A percentile compares a stretch with the other conserved stretches of the same genome.
These are phyloP conservation scores for Steinernema feltiae DNA, from an alignment of 1,140 invertebrate species.

Conservation along the genomic window DNA sequence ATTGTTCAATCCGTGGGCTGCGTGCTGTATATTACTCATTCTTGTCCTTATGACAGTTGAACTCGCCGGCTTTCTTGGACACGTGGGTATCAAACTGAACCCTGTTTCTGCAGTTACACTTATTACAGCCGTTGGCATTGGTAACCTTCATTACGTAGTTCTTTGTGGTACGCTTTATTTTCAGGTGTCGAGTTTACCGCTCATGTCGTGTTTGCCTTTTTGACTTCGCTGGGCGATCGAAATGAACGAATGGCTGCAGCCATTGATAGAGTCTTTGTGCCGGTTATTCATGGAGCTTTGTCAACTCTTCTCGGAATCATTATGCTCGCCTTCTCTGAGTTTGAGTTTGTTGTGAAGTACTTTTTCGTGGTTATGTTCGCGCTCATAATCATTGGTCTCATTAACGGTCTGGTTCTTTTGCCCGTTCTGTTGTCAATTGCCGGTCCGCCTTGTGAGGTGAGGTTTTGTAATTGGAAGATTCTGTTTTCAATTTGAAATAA, in stretches of 20 bases:
- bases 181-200: slow-evolving; percentile 74
- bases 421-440: slow-evolving; percentile 80
- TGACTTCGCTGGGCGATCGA: slow-evolving; percentile 76
- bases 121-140: slow-evolving; percentile 77
- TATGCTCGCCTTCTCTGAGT: slow-evolving; percentile 85
- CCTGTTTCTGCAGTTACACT: slow-evolving; percentile 82
- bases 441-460: slow-evolving; percentile 79
- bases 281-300: slow-evolving; percentile 76
- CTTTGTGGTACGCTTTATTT: not conserved
- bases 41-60: slow-evolving; percentile 74
- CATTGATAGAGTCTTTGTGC: slow-evolving; percentile 69
- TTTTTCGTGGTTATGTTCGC: slow-evolving; percentile 79
- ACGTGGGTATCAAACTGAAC: slow-evolving; percentile 75
- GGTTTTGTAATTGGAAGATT: not conserved
- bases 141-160: not conserved
- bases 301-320: slow-evolving; percentile 75
- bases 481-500: not conserved
- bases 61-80: slow-evolving; percentile 79
- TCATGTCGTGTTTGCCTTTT: slow-evolving; percentile 78
- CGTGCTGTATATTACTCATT: slow-evolving; percentile 60
- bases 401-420: slow-evolving; percentile 87
- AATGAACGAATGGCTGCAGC: slow-evolving; percentile 72
- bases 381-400: slow-evolving; percentile 74
- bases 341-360: slow-evolving; percentile 88
- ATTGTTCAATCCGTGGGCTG: slow-evolving; percentile 76